A percentile compares a stretch with the other conserved stretches of the same genome.
Conservation (phyloP, 1,140 invertebrate genomes). For the Battus philenor region DNA sequence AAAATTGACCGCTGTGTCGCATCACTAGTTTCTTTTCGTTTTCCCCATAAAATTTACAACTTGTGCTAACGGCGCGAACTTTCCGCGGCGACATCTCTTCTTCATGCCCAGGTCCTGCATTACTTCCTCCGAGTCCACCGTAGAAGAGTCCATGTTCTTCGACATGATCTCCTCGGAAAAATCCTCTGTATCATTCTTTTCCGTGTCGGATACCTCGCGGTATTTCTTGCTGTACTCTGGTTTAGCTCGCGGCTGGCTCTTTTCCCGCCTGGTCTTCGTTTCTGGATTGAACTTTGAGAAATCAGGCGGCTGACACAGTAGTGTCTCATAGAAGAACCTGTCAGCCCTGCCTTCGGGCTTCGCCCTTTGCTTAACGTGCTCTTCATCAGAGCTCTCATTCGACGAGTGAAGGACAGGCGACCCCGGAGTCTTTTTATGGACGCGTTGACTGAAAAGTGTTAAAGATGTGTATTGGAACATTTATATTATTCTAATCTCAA, state of each 20-base stretch:
- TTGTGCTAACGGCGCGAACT: constrained; percentile 54
- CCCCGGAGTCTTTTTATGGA: constrained; percentile 37
- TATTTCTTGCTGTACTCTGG: constrained; percentile 47
- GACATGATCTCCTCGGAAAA: constrained; percentile 46
- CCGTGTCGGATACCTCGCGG: constrained; percentile 44
- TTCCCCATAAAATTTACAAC: constrained; percentile 69
- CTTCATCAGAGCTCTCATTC: constrained; percentile 57
- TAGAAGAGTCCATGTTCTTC: constrained; percentile 50
- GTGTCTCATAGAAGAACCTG: constrained; percentile 56
- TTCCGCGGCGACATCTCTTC: constrained; percentile 44
- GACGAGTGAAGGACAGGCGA: constrained; percentile 39
- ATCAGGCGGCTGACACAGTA: constrained; percentile 54
- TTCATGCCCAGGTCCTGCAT: constrained; percentile 41
- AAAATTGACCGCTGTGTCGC: constrained; percentile 21
- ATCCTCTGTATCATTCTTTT: constrained; percentile 53
- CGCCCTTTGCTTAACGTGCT: constrained; percentile 27
- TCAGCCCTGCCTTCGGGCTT: constrained; percentile 42
- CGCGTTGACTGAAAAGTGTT: constrained; percentile 36
- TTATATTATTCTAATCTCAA: too few relatives aligned
- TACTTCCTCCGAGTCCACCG: constrained; percentile 48
- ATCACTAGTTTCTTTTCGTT: constrained; percentile 48
- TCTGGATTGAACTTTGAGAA: constrained; percentile 36
- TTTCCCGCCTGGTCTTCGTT: constrained; percentile 32
- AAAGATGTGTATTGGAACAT: too few relatives aligned
- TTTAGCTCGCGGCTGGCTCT: constrained; percentile 23